Conservation (phyloP, 2,888 invertebrate genomes). For the Perdita meconis region DNA sequence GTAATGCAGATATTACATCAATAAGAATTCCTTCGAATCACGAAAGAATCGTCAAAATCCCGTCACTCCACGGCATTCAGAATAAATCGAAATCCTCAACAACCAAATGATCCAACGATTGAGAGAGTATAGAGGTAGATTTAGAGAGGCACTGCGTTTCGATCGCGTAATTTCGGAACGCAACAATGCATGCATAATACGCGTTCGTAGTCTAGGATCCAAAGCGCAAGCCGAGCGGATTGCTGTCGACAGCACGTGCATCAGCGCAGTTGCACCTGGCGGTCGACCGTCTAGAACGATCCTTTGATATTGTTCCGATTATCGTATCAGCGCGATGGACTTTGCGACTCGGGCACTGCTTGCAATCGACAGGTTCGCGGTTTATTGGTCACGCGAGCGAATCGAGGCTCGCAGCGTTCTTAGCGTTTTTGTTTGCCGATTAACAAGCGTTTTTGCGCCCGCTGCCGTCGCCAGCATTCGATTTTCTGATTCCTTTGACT, state of each 20-base stretch:
- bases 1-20: too few species aligned
- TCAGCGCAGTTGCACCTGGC: conserved; percentile 42
- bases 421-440: conserved; percentile 54
- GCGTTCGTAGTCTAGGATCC: conserved; percentile 8
- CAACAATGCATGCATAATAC: conserved; percentile 38
- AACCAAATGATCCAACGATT: too few species aligned
- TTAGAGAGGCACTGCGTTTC: neutral
- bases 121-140: neutral
- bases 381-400: conserved; percentile 53
- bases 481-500: conserved; percentile 5
- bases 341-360: conserved; percentile 42
- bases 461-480: neutral
- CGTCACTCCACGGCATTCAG: too few species aligned
- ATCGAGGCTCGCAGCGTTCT: conserved; percentile 37
- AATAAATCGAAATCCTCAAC: too few species aligned
- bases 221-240: conserved; percentile 18
- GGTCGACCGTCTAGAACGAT: conserved; percentile 24
- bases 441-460: conserved; percentile 27
- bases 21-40: too few species aligned
- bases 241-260: conserved; percentile 54
- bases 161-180: conserved; percentile 20
- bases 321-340: conserved; percentile 49
- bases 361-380: conserved; percentile 63
- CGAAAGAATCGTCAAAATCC: too few species aligned
- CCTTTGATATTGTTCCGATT: conserved; percentile 66